Evolutionary conservation across 2,113 vertebrate species (phyloP), one percentile per base, ranked within the genome.

Genomic region (Myodes glareolus): DNA sequence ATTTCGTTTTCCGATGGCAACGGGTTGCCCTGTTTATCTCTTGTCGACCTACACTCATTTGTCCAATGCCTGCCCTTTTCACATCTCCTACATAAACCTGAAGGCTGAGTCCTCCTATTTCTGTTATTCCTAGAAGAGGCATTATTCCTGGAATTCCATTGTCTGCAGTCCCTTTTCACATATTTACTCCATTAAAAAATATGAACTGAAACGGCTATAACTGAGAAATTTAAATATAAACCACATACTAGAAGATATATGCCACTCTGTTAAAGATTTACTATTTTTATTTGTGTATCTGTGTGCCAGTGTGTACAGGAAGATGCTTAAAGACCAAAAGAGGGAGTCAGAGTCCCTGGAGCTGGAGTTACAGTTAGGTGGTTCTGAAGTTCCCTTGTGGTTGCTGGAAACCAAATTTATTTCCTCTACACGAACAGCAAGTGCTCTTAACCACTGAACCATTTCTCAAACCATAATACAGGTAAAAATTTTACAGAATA

Each of bases 401-500:
- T 33, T 50, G 31, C 63, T 68, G 11, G 3, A 65, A 68, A 87
- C 5, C 0, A 7, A 70, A 70, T 21, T 50, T 33, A 63, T 63
- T 42, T 29, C 58, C 81, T 84, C 81, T 63, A 27, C 23, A 29
- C 27, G 21, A n/a, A 2, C 31, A 70, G 85, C 65, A 50, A 88
- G 33, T 70, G 31, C 31, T 88, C 21, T 52, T 87, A 87, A 87
- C 19, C 31, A 70, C 6, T 52, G 12, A 70, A 7, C 45, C 47
- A 19, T 65, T 63, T n/a, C 45, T 27, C 19, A 50, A 25, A 21
- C 29, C 63, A 29, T 31, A 92, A 58, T 0, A 17, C 42, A 94
- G 63, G 67, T 42, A 90, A n/a, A 36, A 85, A 91, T 91, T 95
- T 77, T 84, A 80, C 14, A 87, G 82, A 93, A 58, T 61, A 76